Evolutionary conservation across 2,888 invertebrate species (phyloP).

Genomic region (Liodrosophila aerea): DNA sequence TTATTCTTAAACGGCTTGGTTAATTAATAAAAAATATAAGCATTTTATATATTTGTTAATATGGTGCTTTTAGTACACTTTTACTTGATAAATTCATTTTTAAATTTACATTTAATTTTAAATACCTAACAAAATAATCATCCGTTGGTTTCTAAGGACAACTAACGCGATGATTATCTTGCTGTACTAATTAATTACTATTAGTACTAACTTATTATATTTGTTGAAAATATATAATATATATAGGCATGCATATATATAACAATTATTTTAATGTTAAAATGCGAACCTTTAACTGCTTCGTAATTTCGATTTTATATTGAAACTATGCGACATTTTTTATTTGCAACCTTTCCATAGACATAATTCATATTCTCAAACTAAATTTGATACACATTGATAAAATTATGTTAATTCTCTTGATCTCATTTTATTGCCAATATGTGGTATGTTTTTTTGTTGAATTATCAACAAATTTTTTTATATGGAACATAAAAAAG

Average conservation of each 20-base stretch:
- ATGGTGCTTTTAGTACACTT: conserved; percentile 59
- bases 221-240: conserved; percentile 18
- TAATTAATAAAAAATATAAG: conserved; percentile 65
- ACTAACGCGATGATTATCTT: conserved; percentile 50
- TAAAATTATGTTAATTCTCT: conserved; percentile 31
- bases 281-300: conserved; percentile 74
- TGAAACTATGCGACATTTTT: conserved; percentile 39
- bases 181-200: conserved; percentile 61
- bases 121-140: conserved; percentile 65
- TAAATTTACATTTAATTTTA: conserved; percentile 65
- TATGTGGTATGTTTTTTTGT: conserved; percentile 31
- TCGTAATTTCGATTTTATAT: conserved; percentile 49
- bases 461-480: no score
- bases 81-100: conserved; percentile 72
- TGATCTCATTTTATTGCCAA: conserved; percentile 50
- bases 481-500: conserved; percentile 32
- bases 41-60: conserved; percentile 50
- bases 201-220: conserved; percentile 63
- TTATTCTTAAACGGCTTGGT: conserved; percentile 39
- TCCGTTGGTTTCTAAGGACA: conserved; percentile 44
- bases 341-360: conserved; percentile 1
- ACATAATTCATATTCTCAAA: conserved; percentile 11
- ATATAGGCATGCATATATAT: conserved; percentile 42
- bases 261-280: conserved; percentile 69
- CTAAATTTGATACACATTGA: conserved; percentile 31